A percentile compares a stretch with the other conserved stretches of the same genome.
Evolutionary conservation across 2,113 vertebrate genomes (phyloP).

Genomic region (Micronycteris hirsuta): DNA sequence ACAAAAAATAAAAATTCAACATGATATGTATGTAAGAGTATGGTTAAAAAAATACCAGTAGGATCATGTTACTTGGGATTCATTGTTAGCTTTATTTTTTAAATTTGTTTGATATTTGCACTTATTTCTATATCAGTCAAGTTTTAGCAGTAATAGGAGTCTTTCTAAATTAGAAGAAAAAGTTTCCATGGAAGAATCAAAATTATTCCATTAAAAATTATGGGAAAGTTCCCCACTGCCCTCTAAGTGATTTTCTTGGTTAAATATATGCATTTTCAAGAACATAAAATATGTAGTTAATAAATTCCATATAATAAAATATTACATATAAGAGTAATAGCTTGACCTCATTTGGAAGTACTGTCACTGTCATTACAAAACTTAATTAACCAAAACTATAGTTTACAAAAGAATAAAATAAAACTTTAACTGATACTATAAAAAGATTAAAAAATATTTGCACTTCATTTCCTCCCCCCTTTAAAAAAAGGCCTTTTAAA

Average conservation of each 20-base stretch:
- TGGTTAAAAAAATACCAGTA: not conserved
- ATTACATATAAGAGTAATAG: not conserved
- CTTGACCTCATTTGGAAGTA: not conserved
- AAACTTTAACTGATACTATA: not conserved
- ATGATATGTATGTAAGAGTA: not conserved
- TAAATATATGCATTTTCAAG: conserved; percentile 46
- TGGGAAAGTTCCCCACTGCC: not conserved
- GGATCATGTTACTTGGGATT: not conserved
- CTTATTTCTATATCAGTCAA: conserved; percentile 49
- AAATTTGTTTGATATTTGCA: conserved; percentile 7
- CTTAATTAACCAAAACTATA: not conserved
- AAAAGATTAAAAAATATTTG: conserved; percentile 40
- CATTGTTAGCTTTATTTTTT: not conserved
- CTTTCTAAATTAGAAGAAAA: conserved; percentile 54
- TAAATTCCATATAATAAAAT: conserved; percentile 52
- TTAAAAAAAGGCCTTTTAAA: not conserved
- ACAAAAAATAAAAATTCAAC: not conserved
- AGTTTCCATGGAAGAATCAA: conserved; percentile 38
- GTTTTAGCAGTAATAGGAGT: conserved; percentile 17
- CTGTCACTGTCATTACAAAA: conserved; percentile 5
- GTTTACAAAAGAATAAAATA: conserved; percentile 43
- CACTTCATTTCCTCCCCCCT: not conserved
- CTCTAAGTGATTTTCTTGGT: conserved; percentile 18
- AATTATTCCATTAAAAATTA: conserved; percentile 54
- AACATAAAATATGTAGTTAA: conserved; percentile 56